These are phyloP conservation scores for Pseudochirops corinnae DNA, from an alignment of 2,797 vertebrate genomes.

Conservation along the genomic window DNA sequence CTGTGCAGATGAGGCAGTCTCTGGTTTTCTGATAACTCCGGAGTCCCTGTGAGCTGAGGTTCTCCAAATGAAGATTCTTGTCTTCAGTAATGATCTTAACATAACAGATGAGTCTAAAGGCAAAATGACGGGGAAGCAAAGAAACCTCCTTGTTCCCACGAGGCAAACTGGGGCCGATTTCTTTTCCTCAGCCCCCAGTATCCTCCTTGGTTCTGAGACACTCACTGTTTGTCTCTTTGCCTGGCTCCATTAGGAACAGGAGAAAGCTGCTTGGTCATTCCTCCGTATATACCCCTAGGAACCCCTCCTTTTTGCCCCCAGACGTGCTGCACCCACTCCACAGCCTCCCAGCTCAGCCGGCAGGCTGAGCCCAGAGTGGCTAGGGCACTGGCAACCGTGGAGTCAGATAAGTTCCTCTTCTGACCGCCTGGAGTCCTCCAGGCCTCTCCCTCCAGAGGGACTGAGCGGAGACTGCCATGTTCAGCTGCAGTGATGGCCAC, in stretches of 20 bases:
- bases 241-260: background rate
- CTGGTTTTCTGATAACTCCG: background rate
- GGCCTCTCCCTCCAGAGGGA: background rate
- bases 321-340: background rate
- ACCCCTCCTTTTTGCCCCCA: background rate
- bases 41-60: background rate
- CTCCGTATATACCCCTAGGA: background rate
- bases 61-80: background rate
- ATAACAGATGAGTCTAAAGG: background rate
- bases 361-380: background rate
- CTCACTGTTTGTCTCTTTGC: background rate
- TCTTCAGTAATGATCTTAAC: background rate
- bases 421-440: background rate
- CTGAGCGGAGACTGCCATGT: background rate
- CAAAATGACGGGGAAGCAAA: background rate
- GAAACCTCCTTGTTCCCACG: background rate
- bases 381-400: conserved; percentile 10
- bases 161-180: background rate
- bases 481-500: too few species aligned
- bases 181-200: background rate
- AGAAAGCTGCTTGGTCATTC: background rate
- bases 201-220: background rate
- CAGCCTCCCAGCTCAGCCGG: background rate
- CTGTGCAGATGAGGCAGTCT: background rate
- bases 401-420: background rate